Evolutionary conservation across 2,113 vertebrate species (phyloP).

Genomic region (Barbus barbus): DNA sequence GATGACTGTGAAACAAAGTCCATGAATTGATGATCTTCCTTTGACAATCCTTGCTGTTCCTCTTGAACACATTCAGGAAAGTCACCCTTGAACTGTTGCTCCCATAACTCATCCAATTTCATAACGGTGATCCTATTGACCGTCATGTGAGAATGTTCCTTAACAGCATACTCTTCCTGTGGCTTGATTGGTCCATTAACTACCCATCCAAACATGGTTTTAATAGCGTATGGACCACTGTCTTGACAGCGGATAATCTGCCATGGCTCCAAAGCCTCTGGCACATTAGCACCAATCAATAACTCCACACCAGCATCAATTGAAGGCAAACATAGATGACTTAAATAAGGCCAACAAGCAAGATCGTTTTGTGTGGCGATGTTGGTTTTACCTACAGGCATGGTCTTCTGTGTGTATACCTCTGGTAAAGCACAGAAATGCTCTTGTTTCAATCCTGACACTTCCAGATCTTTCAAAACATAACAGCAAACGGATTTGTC

Average conservation of each 20-base stretch:
- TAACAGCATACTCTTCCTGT: too few relatives aligned
- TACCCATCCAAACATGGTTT: background rate
- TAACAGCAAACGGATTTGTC: background rate
- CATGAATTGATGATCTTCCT: too few relatives aligned
- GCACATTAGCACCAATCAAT: background rate
- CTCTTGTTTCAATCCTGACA: background rate
- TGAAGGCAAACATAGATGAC: background rate
- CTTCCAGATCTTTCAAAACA: background rate
- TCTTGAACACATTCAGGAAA: slow-evolving; percentile 18
- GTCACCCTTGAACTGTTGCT: slow-evolving; percentile 10
- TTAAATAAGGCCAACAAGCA: slow-evolving; percentile 4
- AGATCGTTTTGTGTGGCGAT: background rate
- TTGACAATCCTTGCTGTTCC: background rate
- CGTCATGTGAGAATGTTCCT: too few relatives aligned
- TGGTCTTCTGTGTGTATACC: background rate
- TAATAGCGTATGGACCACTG: background rate
- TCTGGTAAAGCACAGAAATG: background rate
- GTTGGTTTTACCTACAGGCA: background rate
- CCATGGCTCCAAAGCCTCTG: background rate
- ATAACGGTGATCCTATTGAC: too few relatives aligned
- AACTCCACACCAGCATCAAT: background rate
- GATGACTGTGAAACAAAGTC: too few relatives aligned
- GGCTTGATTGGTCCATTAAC: background rate
- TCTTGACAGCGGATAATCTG: background rate
- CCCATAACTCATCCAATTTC: background rate